Base-by-base conservation (phyloP, 2,888 invertebrate species). In the Halocaridina rubra region DNA sequence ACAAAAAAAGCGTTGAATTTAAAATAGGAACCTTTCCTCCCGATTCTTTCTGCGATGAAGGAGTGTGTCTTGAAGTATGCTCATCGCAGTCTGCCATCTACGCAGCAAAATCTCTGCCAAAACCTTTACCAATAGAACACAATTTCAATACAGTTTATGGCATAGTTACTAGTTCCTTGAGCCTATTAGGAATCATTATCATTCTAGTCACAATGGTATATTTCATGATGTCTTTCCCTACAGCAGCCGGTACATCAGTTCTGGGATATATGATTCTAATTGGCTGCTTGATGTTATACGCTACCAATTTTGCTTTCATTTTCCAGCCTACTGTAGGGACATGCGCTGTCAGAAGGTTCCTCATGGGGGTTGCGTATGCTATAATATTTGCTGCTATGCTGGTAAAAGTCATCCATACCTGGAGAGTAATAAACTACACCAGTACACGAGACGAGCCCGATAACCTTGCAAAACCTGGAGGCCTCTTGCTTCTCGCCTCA, bases 271-370 rank as follows among this genome's bases (percentile, higher is more conserved):
- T 91, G 86, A 90, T 92, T 29, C 89, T 91, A 19, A 90, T 91
- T 69, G 92, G 91, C 16, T 89, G 92, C 80, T 89, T 92, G 29
- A 87, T 91, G 16, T 88, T 91, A 82, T 92, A 91, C 87, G 89
- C 90, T 2, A 89, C 91, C 57, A 91, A 91, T 85, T 91, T 91
- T 87, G 90, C 91, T 16, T 92, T 91, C 89, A 89, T 92, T 30
- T 89, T 91, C 7, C 90, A 90, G 76, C 91, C 91, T 4, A 90
- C 90, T 0, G 89, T 89, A 10, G 89, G 90, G 13, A 90, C 91
- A 0, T 92, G 92, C 86, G 91, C 90, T 7, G 89, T 91, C 10
- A 89, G 92, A n/a, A 89, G 91, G 72, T 91, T 92, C 88, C 89
- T 90, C 33, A 90, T 91, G 22, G 91, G 91, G 7, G 88, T 92